Percentiles rank a stretch among this genome's conserved stretches.
Evolutionary conservation across 1,140 invertebrate species (phyloP).

Genomic region (Platyscapa corneri): DNA sequence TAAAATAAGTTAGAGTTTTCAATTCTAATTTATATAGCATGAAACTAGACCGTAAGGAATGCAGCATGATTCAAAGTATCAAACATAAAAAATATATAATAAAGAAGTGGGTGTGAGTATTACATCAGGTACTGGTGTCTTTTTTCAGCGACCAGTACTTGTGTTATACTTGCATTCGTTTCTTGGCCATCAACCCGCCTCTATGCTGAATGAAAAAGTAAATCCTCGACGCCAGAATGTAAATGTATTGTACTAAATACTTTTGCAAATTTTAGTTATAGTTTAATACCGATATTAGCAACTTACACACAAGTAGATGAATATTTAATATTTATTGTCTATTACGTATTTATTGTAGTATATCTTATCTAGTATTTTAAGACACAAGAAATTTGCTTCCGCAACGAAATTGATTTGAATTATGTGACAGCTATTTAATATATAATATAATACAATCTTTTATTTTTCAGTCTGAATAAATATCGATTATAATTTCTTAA

Average conservation of each 20-base stretch:
- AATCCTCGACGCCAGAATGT: constrained; percentile 65
- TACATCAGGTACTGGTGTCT: constrained; percentile 97
- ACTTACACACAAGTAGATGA: background rate
- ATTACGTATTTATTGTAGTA: background rate
- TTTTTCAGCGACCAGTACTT: constrained; percentile 82
- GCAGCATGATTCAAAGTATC: constrained; percentile 67
- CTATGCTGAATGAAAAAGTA: constrained; percentile 45
- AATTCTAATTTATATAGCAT: constrained; percentile 29
- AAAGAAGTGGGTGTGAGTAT: constrained; percentile 87
- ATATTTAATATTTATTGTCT: background rate
- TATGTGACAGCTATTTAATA: no score
- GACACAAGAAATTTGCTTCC: no score
- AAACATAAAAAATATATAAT: constrained; percentile 50
- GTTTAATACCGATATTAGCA: constrained; percentile 15
- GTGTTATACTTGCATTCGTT: constrained; percentile 84
- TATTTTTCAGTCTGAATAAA: no score
- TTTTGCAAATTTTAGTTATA: constrained; percentile 32
- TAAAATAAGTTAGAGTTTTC: constrained; percentile 4
- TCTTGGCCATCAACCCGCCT: constrained; percentile 68
- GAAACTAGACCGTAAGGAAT: constrained; percentile 61
- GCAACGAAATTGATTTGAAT: no score
- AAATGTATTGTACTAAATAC: constrained; percentile 55
- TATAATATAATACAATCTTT: no score
- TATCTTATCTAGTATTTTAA: background rate
- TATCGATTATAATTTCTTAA: no score